These are phyloP conservation scores for Thunnus thynnus DNA, from an alignment of 2,113 vertebrate species.

Conservation along the genomic window DNA sequence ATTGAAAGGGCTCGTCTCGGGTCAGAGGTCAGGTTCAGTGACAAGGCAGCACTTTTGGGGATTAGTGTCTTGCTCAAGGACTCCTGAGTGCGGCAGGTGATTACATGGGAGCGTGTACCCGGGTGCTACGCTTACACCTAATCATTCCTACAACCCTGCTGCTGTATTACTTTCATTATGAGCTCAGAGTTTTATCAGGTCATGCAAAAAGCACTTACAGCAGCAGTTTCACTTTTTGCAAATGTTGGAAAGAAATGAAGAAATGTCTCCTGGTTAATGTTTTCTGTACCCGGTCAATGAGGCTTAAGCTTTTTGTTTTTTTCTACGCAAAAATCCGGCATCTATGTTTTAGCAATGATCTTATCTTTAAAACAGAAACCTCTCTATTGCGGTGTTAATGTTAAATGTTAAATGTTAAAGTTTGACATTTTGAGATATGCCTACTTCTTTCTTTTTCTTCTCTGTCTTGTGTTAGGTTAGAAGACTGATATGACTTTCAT, in stretches of 20 bases:
- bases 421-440: too few relatives aligned
- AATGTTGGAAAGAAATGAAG: slow-evolving; percentile 18
- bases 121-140: slow-evolving; percentile 47
- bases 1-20: slow-evolving; percentile 32
- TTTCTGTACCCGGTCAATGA: slow-evolving; percentile 3
- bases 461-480: too few relatives aligned
- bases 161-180: slow-evolving; percentile 70
- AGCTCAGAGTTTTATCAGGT: slow-evolving; percentile 36
- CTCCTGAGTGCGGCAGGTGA: slow-evolving; percentile 51
- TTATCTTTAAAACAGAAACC: slow-evolving; percentile 15
- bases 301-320: neutral
- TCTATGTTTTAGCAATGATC: slow-evolving; percentile 20
- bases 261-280: slow-evolving; percentile 34
- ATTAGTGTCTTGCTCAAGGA: slow-evolving; percentile 60
- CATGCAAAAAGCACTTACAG: slow-evolving; percentile 54
- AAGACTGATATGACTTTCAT: too few relatives aligned
- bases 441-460: too few relatives aligned
- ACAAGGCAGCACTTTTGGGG: slow-evolving; percentile 48
- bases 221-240: slow-evolving; percentile 57
- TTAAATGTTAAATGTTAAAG: too few relatives aligned
- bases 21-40: slow-evolving; percentile 67
- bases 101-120: slow-evolving; percentile 61
- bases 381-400: neutral
- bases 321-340: neutral
- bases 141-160: slow-evolving; percentile 39